A percentile compares a stretch with the other conserved stretches of the same genome.
phyloP scores from a whole-genome alignment of 2,888 invertebrate species.

The Lasioglossum marginatum region DNA sequence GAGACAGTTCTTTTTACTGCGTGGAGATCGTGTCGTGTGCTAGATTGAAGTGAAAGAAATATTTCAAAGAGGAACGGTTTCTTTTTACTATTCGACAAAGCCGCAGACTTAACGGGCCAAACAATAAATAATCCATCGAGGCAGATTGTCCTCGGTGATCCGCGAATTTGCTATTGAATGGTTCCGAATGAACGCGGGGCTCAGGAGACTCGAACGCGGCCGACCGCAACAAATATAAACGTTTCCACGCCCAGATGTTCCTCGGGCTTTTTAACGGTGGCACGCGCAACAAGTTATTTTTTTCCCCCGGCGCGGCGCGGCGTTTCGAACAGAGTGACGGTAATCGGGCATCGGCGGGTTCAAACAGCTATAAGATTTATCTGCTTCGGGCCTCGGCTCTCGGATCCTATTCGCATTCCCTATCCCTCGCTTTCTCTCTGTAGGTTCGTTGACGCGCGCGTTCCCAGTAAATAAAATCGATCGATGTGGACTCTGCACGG shows the following conservation, averaged over 20 bases:
- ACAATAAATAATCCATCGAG: background rate
- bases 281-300: constrained; percentile 64
- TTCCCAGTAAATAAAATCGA: constrained; percentile 67
- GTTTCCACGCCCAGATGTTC: constrained; percentile 43
- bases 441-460: background rate
- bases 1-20: no score
- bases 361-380: constrained; percentile 66
- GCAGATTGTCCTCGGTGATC: constrained; percentile 4
- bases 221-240: constrained; percentile 35
- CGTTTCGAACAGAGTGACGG: constrained; percentile 37
- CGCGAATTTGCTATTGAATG: constrained; percentile 11
- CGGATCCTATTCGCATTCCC: constrained; percentile 8
- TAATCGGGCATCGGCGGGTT: constrained; percentile 49
- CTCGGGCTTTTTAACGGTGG: constrained; percentile 23
- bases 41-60: background rate
- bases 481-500: constrained; percentile 44
- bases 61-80: background rate
- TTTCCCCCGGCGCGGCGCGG: constrained; percentile 4
- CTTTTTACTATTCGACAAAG: background rate
- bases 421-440: background rate
- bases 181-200: constrained; percentile 14
- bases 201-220: background rate
- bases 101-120: background rate
- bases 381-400: constrained; percentile 13
- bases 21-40: background rate